phyloP scores from a whole-genome alignment of 2,797 vertebrate genomes.

The Rhadinocentrus ornatus region DNA sequence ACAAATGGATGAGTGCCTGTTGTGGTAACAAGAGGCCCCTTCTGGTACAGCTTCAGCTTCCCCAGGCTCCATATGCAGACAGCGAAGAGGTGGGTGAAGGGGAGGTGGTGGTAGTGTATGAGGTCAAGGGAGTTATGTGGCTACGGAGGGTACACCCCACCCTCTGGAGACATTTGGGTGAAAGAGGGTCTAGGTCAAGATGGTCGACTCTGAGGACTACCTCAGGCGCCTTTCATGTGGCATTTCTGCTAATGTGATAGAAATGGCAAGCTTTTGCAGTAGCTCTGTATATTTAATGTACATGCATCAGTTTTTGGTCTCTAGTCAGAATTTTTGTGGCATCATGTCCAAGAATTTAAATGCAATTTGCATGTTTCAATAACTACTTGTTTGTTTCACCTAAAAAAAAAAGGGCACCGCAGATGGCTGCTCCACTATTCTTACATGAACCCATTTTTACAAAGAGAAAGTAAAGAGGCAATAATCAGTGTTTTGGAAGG shows the following conservation, averaged over 20 bases:
- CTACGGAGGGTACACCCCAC: conserved; percentile 52
- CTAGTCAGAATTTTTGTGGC: not conserved
- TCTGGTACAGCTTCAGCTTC: conserved; percentile 70
- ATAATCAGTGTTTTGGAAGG: too few relatives aligned
- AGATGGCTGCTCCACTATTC: too few relatives aligned
- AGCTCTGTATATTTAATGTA: not conserved
- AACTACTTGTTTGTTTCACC: not conserved
- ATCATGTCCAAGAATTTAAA: not conserved
- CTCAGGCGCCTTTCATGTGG: conserved; percentile 42
- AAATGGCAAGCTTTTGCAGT: conserved; percentile 35
- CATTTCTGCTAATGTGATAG: conserved; percentile 45
- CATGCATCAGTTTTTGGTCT: not conserved
- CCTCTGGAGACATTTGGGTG: conserved; percentile 55
- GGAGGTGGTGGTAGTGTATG: conserved; percentile 24
- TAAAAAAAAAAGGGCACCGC: not conserved
- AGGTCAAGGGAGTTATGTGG: conserved; percentile 42
- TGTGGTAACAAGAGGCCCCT: conserved; percentile 73
- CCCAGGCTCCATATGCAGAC: conserved; percentile 62
- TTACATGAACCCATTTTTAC: not conserved
- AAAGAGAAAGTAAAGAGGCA: not conserved
- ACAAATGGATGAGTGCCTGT: conserved; percentile 64
- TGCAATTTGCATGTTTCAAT: not conserved
- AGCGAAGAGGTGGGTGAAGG: conserved; percentile 28
- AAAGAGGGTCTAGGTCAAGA: conserved; percentile 66
- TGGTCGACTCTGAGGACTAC: conserved; percentile 43